Evolutionary conservation across 2,797 vertebrate genomes (phyloP), one percentile per base, ranked within the genome.

Genomic region (Tachyglossus aculeatus): DNA sequence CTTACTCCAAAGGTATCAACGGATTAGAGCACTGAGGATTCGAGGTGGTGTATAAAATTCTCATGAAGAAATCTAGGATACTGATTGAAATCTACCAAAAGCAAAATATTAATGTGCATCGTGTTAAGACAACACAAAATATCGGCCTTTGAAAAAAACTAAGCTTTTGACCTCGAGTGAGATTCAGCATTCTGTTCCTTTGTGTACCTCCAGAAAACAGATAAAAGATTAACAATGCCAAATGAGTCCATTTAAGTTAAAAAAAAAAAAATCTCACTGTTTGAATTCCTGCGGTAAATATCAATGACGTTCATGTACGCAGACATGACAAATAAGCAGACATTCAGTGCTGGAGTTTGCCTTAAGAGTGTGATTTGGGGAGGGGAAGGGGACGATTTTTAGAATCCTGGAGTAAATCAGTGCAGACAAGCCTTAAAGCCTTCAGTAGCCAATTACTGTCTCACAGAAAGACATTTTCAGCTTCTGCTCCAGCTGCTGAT

Each of bases 381-480:
- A n/a, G n/a, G n/a, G n/a, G n/a, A n/a, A n/a, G n/a, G n/a, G 33
- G 52, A 25, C 59, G 79, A 87, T 85, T 86, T 87, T 88, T 81
- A 85, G 67, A 81, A 90, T 88, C 90, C 90, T 90, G 90, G 92
- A 93, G 93, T 93, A 91, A n/a, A 93, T 86, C 80, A 88, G 91
- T 92, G 90, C 91, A 87, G 78, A 86, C 85, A 94, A 93, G 90
- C 91, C 81, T 88, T 80, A 90, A 89, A 90, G 93, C 85, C 90
- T 90, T 91, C 88, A 93, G 93, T 93, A 94, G 92, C 93, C 92
- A 93, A 92, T 93, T 93, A 94, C 91, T 91, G 90, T 91, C 89
- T 93, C 92, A 93, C 91, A 93, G 92, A 89, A 92, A 94, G 91
- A 93, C 81, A 93, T 92, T 93, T 93, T 93, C 93, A 92, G 90